Conservation (phyloP, 2,113 vertebrate genomes). For the Xenopus borealis region DNA sequence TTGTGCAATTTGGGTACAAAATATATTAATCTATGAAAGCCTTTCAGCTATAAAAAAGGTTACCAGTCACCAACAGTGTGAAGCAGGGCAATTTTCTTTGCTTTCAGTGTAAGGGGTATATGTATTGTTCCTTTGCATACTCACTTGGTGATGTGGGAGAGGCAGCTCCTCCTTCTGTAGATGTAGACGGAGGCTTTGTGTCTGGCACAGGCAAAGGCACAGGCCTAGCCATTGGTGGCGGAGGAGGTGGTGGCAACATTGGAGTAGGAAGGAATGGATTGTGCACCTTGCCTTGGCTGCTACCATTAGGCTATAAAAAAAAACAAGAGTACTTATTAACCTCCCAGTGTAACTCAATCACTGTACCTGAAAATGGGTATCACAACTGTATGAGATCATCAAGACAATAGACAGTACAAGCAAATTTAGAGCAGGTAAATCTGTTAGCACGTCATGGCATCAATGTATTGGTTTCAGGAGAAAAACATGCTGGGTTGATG, state of each 20-base stretch:
- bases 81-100: no score
- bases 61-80: no score
- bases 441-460: no score
- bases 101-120: no score
- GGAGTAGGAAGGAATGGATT: slow-evolving; percentile 98
- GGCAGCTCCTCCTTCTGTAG: slow-evolving; percentile 88
- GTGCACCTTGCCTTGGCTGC: slow-evolving; percentile 98
- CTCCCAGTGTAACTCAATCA: slow-evolving; percentile 1
- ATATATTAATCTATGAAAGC: no score
- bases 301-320: slow-evolving; percentile 84
- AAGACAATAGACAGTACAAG: no score
- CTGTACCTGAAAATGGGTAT: slow-evolving; percentile 38
- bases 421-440: no score
- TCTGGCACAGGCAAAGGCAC: slow-evolving; percentile 95
- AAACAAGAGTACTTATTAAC: neutral
- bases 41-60: no score
- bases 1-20: no score
- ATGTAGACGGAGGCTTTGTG: slow-evolving; percentile 94
- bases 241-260: slow-evolving; percentile 96
- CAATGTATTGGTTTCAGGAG: no score
- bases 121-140: slow-evolving; percentile 54
- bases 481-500: no score
- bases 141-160: slow-evolving; percentile 97
- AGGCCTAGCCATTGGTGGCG: slow-evolving; percentile 95
- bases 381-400: neutral